These are phyloP conservation scores for Aphelinus atriplicis DNA, from an alignment of 1,140 invertebrate species.

Conservation along the genomic window DNA sequence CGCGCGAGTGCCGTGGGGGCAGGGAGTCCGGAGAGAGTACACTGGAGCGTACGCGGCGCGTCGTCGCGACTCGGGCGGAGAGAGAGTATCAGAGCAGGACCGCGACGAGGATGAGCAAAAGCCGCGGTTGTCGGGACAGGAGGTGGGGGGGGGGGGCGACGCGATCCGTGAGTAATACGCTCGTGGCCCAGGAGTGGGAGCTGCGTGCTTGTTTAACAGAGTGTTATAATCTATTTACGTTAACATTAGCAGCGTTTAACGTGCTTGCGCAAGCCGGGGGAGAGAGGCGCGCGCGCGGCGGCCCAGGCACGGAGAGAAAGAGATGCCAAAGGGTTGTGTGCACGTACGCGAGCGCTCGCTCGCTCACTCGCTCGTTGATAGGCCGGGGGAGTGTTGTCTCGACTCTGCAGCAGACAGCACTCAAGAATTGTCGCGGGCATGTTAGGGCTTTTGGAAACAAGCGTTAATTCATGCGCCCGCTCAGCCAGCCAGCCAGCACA, in stretches of 20 bases:
- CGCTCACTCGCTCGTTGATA: constrained; percentile 42
- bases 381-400: constrained; percentile 43
- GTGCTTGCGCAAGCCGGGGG: constrained; percentile 51
- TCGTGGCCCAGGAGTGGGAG: constrained; percentile 59
- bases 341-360: constrained; percentile 38
- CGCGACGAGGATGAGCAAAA: constrained; percentile 63
- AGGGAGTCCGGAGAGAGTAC: constrained; percentile 45
- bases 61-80: constrained; percentile 55
- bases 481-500: constrained; percentile 30
- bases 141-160: constrained; percentile 64
- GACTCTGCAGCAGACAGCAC: constrained; percentile 64
- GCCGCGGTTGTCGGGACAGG: constrained; percentile 49
- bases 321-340: constrained; percentile 24
- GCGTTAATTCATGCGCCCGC: constrained; percentile 64
- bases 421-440: constrained; percentile 67
- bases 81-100: constrained; percentile 11
- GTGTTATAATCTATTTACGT: constrained; percentile 70
- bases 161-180: constrained; percentile 67
- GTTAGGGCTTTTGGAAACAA: constrained; percentile 65
- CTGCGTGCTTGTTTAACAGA: constrained; percentile 65
- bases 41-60: constrained; percentile 41
- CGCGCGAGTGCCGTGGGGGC: constrained; percentile 46
- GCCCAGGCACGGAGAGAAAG: not conserved
- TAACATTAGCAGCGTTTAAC: constrained; percentile 68
- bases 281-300: not conserved